Evolutionary conservation across 1,140 invertebrate species (phyloP).

Genomic region (Panagrolaimus sp.): DNA sequence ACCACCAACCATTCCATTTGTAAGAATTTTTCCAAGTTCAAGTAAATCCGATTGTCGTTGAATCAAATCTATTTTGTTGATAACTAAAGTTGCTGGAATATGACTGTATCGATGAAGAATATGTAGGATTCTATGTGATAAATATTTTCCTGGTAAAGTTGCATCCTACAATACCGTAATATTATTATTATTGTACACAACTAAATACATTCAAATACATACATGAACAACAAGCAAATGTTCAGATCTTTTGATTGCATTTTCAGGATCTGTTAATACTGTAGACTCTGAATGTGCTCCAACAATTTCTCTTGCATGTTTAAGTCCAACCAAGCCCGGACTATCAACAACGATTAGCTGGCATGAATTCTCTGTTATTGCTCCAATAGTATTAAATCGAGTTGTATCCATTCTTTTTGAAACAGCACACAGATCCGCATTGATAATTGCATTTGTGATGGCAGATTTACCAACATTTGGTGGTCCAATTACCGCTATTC

Average conservation of each 20-base stretch:
- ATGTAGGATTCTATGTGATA: conserved; percentile 54
- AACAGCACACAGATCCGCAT: conserved; percentile 50
- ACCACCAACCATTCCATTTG: conserved; percentile 35
- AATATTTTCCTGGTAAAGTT: conserved; percentile 45
- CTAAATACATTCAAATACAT: too few relatives aligned
- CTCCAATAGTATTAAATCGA: conserved; percentile 43
- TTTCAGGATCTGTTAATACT: conserved; percentile 53
- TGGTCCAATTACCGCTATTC: conserved; percentile 49
- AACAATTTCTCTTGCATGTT: conserved; percentile 47
- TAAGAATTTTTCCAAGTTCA: conserved; percentile 35
- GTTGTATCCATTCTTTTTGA: conserved; percentile 56
- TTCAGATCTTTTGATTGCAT: conserved; percentile 47
- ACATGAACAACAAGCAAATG: conserved; percentile 49
- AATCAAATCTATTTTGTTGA: conserved; percentile 56
- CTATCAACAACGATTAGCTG: conserved; percentile 54
- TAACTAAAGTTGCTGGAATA: conserved; percentile 43
- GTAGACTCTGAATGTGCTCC: conserved; percentile 37
- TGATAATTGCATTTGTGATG: conserved; percentile 48
- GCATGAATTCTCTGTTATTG: conserved; percentile 41
- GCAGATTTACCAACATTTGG: conserved; percentile 57
- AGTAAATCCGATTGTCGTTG: conserved; percentile 34
- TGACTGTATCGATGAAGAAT: conserved; percentile 51
- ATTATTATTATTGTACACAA: too few relatives aligned
- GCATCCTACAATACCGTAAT: conserved; percentile 20
- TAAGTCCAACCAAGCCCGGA: conserved; percentile 48